A percentile compares a stretch with the other conserved stretches of the same genome.
Conservation (phyloP, 2,113 vertebrate species). For the Bos taurus region ARS-UCD2.0 NC_037337.1:66717501-66718000, state of each 20-base stretch:
- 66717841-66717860: neutral
- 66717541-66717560: neutral
- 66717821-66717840: slow-evolving; percentile 12
- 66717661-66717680: neutral
- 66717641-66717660: neutral
- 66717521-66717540: neutral
- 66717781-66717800: neutral
- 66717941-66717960: neutral
- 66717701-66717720: neutral
- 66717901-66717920: neutral
- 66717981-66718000: neutral
- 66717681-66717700: neutral
- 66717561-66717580: neutral
- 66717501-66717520: neutral
- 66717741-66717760: neutral
- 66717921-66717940: neutral
- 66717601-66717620: neutral
- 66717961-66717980: neutral
- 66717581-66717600: neutral
- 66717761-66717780: neutral
- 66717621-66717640: neutral
- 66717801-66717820: neutral
- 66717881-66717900: neutral
- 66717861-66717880: neutral
- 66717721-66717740: neutral